These are phyloP conservation scores for Phengaris alcon DNA, from an alignment of 2,888 invertebrate species.

Conservation along the genomic window DNA sequence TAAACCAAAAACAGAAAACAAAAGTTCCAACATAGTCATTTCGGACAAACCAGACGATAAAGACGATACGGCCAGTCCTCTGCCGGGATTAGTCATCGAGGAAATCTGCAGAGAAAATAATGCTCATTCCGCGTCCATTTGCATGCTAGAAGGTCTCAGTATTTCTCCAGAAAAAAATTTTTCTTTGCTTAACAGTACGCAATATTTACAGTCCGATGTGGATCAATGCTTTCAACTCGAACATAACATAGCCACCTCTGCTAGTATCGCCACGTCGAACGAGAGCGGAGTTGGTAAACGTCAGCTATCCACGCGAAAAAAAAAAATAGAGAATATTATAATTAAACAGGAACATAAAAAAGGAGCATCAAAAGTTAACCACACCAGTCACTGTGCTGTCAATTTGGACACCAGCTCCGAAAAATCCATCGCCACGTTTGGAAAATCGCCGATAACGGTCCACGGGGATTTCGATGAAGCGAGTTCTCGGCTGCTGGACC, in stretches of 20 bases:
- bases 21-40: slow-evolving; percentile 31
- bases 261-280: background rate
- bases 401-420: slow-evolving; percentile 7
- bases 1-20: slow-evolving; percentile 35
- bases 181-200: slow-evolving; percentile 51
- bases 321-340: background rate
- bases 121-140: slow-evolving; percentile 44
- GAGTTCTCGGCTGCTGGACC: slow-evolving; percentile 44
- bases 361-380: no score
- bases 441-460: slow-evolving; percentile 53
- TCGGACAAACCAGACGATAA: slow-evolving; percentile 39
- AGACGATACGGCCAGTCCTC: slow-evolving; percentile 55
- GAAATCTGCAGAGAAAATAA: slow-evolving; percentile 40
- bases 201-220: slow-evolving; percentile 51
- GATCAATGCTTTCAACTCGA: slow-evolving; percentile 38
- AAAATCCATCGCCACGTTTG: slow-evolving; percentile 48
- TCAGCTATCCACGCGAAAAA: slow-evolving; percentile 18
- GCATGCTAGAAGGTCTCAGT: slow-evolving; percentile 52
- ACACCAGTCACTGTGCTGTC: background rate
- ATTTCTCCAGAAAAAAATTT: slow-evolving; percentile 46
- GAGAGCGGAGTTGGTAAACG: background rate
- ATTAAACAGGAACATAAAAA: background rate
- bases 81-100: slow-evolving; percentile 62
- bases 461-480: slow-evolving; percentile 50
- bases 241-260: background rate